Base-by-base conservation (phyloP, 2,888 invertebrate species). In the Phortica magna region DNA sequence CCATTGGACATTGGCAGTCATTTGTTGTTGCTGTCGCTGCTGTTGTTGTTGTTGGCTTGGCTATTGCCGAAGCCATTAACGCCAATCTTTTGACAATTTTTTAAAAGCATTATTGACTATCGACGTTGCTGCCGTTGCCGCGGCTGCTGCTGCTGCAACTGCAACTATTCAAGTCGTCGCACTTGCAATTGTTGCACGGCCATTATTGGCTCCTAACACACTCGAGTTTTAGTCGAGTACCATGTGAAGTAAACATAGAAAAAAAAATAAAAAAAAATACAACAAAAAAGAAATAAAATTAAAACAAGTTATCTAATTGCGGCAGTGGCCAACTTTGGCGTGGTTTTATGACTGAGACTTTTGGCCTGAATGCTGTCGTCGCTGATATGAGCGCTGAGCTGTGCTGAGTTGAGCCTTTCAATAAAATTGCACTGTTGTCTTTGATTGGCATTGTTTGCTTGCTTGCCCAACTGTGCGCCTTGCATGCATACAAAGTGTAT, bases 291-390 rank as follows among this genome's bases (percentile, higher is more conserved):
- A 79, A 86, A 84, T 31, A 31, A 85, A 85, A 83, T 88, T 81
- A 88, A 88, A 85, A 85, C 85, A 82, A 84, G 85, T 85, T 85
- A 85, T 85, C 85, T 85, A 85, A 85, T 85, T 88, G 88, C 86
- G 67, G 31, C 42, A 82, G 86, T 83, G 64, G 87, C 87, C 88
- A 88, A 73, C 43, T 64, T 55, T 53, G 57, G 9, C 55, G 12
- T 14, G 12, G 31, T 31, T 31, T 31, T 2, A 31, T 31, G 31
- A 31, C 48, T 48, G 14, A 48, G 48, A 12, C 48, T 48, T 48
- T 48, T 14, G 48, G 65, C 65, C 65, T 31, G 12, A 14, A 39
- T 14, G 65, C 65, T 41, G 65, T 41, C 65, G 39, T 14, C 65
- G n/a, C 3, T 10, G 39, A 65, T 39, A 65, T 31, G n/a, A 39